A percentile compares a stretch with the other conserved stretches of the same genome.
Evolutionary conservation across 23 tunicate species (phyloP).

Genomic region (Clavelina lepadiformis): DNA sequence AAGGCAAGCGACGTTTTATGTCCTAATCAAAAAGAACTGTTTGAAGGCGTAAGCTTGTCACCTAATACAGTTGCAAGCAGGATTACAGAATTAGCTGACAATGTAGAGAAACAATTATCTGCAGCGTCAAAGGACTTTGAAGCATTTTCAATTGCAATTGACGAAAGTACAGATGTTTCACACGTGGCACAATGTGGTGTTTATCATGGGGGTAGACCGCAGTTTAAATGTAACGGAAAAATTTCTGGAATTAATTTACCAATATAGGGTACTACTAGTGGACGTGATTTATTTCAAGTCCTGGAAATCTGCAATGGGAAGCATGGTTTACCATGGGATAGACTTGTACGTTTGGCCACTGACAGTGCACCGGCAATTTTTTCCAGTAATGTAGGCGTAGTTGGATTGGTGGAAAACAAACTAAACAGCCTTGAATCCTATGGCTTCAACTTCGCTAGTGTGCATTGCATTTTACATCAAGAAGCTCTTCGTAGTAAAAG

Average conservation of each 20-base stretch:
- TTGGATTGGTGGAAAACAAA: conserved; percentile 30
- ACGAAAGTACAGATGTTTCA: conserved; percentile 50
- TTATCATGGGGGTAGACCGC: conserved; percentile 47
- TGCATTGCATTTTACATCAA: conserved; percentile 34
- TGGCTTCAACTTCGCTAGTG: conserved; percentile 28
- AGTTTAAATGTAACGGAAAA: conserved; percentile 37
- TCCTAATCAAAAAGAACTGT: conserved; percentile 8
- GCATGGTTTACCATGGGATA: conserved; percentile 32
- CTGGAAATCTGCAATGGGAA: conserved; percentile 37
- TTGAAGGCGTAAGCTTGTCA: conserved; percentile 15
- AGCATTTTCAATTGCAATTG: conserved; percentile 31
- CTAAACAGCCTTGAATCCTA: conserved; percentile 18
- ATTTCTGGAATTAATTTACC: conserved; percentile 41
- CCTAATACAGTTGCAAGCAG: conserved; percentile 15
- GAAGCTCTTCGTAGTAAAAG: conserved; percentile 50
- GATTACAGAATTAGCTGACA: conserved; percentile 25
- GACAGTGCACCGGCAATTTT: conserved; percentile 35
- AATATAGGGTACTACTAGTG: conserved; percentile 43
- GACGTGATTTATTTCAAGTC: conserved; percentile 27
- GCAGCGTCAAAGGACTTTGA: conserved; percentile 23
- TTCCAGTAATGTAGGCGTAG: conserved; percentile 22
- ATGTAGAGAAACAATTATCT: conserved; percentile 12
- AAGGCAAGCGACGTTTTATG: conserved; percentile 9
- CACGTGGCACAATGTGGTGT: conserved; percentile 38
- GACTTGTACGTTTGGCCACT: conserved; percentile 34